A percentile compares a stretch with the other conserved stretches of the same genome.
Evolutionary conservation across 2,888 invertebrate species (phyloP).

Genomic region (Notocelia uddmanniana): DNA sequence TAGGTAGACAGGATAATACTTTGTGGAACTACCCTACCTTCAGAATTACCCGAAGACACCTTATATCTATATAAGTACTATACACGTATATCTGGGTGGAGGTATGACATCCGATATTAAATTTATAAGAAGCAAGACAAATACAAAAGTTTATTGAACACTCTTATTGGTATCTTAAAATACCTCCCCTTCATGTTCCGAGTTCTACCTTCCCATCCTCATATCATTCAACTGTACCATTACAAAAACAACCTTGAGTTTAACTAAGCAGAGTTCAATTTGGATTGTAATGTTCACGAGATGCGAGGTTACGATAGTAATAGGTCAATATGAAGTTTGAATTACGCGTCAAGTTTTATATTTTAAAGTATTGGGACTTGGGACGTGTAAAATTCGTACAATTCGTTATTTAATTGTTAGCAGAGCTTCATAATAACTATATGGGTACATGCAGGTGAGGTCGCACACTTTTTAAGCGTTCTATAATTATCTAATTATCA

Average conservation of each 20-base stretch:
- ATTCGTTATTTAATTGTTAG: slow-evolving; percentile 8
- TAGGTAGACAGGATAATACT: too few species aligned
- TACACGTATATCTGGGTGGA: not conserved
- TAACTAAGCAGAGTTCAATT: not conserved
- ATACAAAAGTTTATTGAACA: slow-evolving; percentile 36
- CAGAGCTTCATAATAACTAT: too few species aligned
- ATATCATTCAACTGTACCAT: not conserved
- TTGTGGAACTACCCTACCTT: too few species aligned
- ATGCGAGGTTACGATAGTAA: not conserved
- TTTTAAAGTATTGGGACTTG: slow-evolving; percentile 22
- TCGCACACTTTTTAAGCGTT: too few species aligned
- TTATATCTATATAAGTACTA: too few species aligned
- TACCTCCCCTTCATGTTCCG: slow-evolving; percentile 9
- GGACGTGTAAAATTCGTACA: slow-evolving; percentile 11
- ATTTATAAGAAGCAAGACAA: slow-evolving; percentile 43
- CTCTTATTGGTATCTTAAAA: slow-evolving; percentile 39
- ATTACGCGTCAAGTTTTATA: slow-evolving; percentile 13
- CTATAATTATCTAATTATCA: too few species aligned
- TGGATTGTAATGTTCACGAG: not conserved
- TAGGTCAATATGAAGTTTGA: not conserved
- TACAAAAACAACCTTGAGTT: not conserved
- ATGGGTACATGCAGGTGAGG: too few species aligned
- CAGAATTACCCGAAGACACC: too few species aligned
- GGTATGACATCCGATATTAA: slow-evolving; percentile 29
- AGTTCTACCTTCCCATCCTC: slow-evolving; percentile 1